A percentile compares a stretch with the other conserved stretches of the same genome.
phyloP scores from a whole-genome alignment of 2,113 vertebrate genomes.

The Neopipo cinnamomea region DNA sequence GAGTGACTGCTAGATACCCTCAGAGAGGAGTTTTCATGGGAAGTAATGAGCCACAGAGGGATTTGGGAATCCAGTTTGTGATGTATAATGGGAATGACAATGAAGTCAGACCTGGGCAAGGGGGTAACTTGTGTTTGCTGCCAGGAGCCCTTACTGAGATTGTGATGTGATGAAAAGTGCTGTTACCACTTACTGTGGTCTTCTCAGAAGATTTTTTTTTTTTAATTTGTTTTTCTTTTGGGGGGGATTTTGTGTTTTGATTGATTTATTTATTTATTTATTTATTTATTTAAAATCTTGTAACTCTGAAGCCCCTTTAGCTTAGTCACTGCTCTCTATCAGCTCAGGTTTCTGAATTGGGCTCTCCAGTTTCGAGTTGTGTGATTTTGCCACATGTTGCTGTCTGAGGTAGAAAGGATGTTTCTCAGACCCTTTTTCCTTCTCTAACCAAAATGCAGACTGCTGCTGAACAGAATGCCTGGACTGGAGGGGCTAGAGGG shows the following conservation, averaged over 20 bases:
- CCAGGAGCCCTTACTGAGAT: background rate
- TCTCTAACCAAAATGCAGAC: background rate
- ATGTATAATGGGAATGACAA: background rate
- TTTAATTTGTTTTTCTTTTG: rapidly evolving
- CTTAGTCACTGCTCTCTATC: background rate
- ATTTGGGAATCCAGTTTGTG: background rate
- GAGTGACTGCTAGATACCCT: background rate
- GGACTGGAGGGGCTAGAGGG: background rate
- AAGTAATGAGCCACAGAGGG: background rate
- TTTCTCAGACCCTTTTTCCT: background rate
- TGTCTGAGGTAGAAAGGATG: background rate
- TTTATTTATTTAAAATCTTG: background rate
- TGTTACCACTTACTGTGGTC: background rate
- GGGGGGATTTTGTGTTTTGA: rapidly evolving
- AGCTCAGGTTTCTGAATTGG: background rate
- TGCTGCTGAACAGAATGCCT: background rate
- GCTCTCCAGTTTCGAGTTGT: background rate
- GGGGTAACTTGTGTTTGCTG: background rate
- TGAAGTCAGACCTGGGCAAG: background rate
- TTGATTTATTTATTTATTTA: too few relatives aligned
- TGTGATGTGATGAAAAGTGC: background rate
- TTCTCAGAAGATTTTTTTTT: rapidly evolving
- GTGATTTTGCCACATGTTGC: background rate
- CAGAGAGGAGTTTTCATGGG: background rate
- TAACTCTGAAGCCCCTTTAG: background rate